A percentile compares a stretch with the other conserved stretches of the same genome.
phyloP scores from a whole-genome alignment of 2,113 vertebrate genomes.

The Harpagus bidentatus region DNA sequence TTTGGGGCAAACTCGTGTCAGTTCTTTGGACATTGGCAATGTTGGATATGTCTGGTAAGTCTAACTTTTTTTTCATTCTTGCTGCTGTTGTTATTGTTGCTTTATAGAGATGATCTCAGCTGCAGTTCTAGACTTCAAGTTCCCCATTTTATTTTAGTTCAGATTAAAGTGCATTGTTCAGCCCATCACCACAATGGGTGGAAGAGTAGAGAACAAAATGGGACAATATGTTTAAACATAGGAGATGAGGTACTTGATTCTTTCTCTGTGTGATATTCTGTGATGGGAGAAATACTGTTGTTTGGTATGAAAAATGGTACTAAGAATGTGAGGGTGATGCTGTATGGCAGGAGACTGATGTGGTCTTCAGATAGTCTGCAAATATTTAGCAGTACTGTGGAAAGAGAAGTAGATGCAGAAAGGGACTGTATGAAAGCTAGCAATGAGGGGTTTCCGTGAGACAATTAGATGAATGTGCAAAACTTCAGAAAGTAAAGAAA shows the following conservation, averaged over 20 bases:
- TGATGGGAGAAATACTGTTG: background rate
- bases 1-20: background rate
- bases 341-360: background rate
- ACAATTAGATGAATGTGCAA: background rate
- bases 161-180: background rate
- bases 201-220: background rate
- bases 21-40: background rate
- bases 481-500: background rate
- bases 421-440: background rate
- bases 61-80: background rate
- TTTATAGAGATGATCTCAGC: background rate
- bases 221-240: background rate
- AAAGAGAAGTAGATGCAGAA: background rate
- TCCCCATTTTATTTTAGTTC: background rate
- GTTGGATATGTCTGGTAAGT: background rate
- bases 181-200: background rate
- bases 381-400: background rate
- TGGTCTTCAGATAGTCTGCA: background rate
- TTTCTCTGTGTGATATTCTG: background rate
- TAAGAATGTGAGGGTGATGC: background rate
- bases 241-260: background rate
- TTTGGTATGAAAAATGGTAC: background rate
- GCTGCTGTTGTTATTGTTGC: background rate
- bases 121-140: background rate
- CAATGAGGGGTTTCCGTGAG: background rate